These are phyloP conservation scores for Cryptophagus acutangulus DNA, from an alignment of 2,888 invertebrate genomes.

Conservation along the genomic window DNA sequence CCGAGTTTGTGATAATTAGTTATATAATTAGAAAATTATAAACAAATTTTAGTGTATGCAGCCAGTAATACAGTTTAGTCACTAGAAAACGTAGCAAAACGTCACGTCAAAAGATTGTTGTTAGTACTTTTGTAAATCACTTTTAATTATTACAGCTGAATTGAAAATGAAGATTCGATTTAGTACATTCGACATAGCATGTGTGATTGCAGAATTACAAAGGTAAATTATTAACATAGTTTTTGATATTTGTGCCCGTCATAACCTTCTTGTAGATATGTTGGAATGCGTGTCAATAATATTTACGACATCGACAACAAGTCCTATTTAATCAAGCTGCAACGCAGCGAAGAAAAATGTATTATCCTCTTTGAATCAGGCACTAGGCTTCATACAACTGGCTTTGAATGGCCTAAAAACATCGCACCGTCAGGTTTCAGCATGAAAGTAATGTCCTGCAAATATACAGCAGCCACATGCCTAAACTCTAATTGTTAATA, in stretches of 20 bases:
- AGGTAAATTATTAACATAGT: constrained; percentile 57
- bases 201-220: constrained; percentile 81
- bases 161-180: constrained; percentile 87
- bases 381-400: constrained; percentile 86
- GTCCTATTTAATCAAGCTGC: constrained; percentile 86
- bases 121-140: constrained; percentile 28
- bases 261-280: constrained; percentile 54
- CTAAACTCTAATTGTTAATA: too few species aligned
- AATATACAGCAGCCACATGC: too few species aligned
- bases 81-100: constrained; percentile 23
- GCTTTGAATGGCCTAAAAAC: constrained; percentile 98
- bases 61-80: too few species aligned
- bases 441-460: constrained; percentile 74
- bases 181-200: constrained; percentile 88
- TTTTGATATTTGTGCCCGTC: background rate
- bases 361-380: constrained; percentile 92
- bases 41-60: too few species aligned
- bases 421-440: constrained; percentile 91
- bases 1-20: too few species aligned
- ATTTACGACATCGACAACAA: constrained; percentile 97
- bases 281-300: constrained; percentile 93
- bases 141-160: too few species aligned
- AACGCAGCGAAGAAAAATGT: constrained; percentile 80
- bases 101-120: constrained; percentile 19
- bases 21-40: too few species aligned